Base-by-base conservation (phyloP, 2,888 invertebrate genomes). In the Gymnocheta viridis region DNA sequence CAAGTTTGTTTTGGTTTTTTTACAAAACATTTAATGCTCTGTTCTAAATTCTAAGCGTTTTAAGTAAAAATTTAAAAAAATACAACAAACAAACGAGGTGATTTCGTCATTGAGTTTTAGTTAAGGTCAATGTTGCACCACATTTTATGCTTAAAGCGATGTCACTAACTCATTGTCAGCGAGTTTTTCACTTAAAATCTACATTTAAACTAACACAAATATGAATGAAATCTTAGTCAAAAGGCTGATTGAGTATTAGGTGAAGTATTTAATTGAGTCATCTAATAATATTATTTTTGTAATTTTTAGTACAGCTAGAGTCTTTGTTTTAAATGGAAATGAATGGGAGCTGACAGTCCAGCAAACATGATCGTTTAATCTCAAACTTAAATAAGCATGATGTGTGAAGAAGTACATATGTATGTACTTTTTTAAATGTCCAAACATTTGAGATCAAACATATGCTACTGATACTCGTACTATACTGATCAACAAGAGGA, bases 41-140 rank as follows among this genome's bases (percentile, higher is more conserved):
- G 81, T 84, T 84, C 82, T 78, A 77, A 84, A 84, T 84, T 84
- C 77, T 62, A 41, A 77, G 58, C 70, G 72, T 73, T 72, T 67
- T 44, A 54, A 67, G 12, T 29, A 27, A 62, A 76, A 38, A 60
- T 22, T 2, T 47, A 10, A 66, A 32, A 38, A 41, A 41, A 69
- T 1, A 54, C 17, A 19, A 70, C 3, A 51, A 14, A 64, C 12
- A 24, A 70, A 51, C 72, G 49, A 81, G 77, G 62, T 62, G 76
- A 77, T 77, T 81, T 84, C 82, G 82, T 82, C 84, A 84, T 84
- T 84, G 84, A 84, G 49, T 47, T 58, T 72, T 78, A 69, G 84
- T 78, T 84, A 84, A 84, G 84, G 84, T 84, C 84, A 84, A 84
- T 84, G 84, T 84, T 84, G 84, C 77, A 84, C 72, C 82, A 82